phyloP scores from a whole-genome alignment of 2,113 vertebrate genomes.

The Caloenas nicobarica region DNA sequence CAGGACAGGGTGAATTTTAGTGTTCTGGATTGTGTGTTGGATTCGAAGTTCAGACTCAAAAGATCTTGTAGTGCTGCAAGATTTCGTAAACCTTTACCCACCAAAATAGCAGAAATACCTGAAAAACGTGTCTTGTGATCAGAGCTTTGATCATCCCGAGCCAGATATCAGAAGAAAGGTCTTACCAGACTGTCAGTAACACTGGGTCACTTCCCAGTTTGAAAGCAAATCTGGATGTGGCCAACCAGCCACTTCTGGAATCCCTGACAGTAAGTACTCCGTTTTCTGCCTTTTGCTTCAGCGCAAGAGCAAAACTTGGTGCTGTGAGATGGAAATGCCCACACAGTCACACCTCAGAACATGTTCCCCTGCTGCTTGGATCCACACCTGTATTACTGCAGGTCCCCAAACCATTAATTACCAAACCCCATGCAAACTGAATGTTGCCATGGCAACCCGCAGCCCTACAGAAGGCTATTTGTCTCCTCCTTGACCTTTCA shows the following conservation, averaged over 20 bases:
- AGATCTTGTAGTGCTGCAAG: background rate
- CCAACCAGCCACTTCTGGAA: background rate
- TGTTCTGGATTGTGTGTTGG: background rate
- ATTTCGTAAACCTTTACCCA: background rate
- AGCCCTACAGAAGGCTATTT: conserved; percentile 19
- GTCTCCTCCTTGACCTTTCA: conserved; percentile 66
- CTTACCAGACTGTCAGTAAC: background rate
- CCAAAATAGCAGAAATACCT: background rate
- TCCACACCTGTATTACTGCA: background rate
- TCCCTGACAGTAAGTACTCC: background rate
- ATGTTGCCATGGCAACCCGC: background rate
- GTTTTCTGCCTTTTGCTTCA: background rate
- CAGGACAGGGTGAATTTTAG: background rate
- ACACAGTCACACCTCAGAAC: background rate
- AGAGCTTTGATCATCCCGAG: background rate
- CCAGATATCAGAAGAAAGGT: background rate
- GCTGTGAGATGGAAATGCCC: background rate
- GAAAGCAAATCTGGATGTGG: background rate
- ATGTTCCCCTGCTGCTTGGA: background rate
- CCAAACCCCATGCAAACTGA: background rate
- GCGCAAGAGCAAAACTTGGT: background rate
- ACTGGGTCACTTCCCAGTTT: background rate
- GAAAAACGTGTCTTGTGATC: background rate
- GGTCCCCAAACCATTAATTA: background rate
- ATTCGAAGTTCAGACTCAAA: background rate